These are phyloP conservation scores for Pangasianodon gigas DNA, from an alignment of 2,113 vertebrate genomes.

Conservation along the genomic window DNA sequence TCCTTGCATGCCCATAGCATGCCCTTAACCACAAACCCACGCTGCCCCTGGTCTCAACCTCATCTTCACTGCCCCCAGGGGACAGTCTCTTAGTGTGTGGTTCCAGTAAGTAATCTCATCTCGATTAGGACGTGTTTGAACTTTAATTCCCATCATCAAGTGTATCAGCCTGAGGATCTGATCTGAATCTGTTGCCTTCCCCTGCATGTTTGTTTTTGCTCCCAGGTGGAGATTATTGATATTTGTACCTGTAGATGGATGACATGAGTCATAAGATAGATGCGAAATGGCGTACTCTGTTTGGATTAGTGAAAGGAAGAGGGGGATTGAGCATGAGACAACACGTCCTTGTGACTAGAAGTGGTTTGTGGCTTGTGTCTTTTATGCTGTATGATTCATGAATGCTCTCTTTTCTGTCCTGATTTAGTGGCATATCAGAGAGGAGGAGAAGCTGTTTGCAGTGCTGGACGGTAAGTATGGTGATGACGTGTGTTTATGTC, in stretches of 20 bases:
- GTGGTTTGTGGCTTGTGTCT: not conserved
- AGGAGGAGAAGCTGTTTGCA: constrained; percentile 95
- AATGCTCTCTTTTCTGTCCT: constrained; percentile 27
- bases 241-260: constrained; percentile 16
- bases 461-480: constrained; percentile 90
- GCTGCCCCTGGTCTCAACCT: constrained; percentile 5
- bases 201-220: constrained; percentile 23
- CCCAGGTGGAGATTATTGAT: constrained; percentile 23
- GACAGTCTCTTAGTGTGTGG: constrained; percentile 20
- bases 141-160: constrained; percentile 33
- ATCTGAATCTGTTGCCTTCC: not conserved
- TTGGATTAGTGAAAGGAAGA: constrained; percentile 3
- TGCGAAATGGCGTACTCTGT: constrained; percentile 1
- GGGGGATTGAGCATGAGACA: not conserved
- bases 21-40: constrained; percentile 34
- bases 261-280: constrained; percentile 33
- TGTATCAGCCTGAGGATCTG: constrained; percentile 15
- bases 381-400: constrained; percentile 6
- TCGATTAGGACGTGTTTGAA: constrained; percentile 41
- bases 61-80: not conserved
- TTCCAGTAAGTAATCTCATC: constrained; percentile 35
- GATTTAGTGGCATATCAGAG: constrained; percentile 95
- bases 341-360: not conserved
- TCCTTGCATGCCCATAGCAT: constrained; percentile 17
- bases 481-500: not conserved